phyloP scores from a whole-genome alignment of 2,888 invertebrate genomes.

The Lasioglossum vierecki region DNA sequence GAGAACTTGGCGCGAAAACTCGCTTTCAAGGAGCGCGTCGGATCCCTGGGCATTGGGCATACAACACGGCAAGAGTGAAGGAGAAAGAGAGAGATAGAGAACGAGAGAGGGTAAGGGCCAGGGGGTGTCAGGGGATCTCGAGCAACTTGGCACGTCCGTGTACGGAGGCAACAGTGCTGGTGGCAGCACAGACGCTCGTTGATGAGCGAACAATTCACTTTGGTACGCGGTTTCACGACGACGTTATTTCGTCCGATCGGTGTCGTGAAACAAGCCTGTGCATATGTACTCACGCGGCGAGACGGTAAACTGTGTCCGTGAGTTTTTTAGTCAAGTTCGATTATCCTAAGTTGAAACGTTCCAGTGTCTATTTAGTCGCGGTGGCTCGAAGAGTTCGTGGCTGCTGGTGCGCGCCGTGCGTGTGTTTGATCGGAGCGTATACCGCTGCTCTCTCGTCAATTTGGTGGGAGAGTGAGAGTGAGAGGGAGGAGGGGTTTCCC shows the following conservation, averaged over 20 bases:
- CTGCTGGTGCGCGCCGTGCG: constrained; percentile 64
- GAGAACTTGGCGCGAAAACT: constrained; percentile 67
- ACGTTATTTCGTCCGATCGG: constrained; percentile 56
- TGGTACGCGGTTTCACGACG: constrained; percentile 64
- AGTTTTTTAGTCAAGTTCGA: constrained; percentile 49
- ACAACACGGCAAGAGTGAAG: constrained; percentile 27
- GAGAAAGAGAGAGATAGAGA: constrained; percentile 38
- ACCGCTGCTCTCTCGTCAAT: constrained; percentile 68
- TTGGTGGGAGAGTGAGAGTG: constrained; percentile 65
- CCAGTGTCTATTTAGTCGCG: constrained; percentile 54
- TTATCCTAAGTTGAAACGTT: constrained; percentile 50
- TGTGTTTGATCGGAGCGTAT: constrained; percentile 65
- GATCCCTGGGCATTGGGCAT: constrained; percentile 52
- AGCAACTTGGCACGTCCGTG: constrained; percentile 70
- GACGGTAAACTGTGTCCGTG: constrained; percentile 46
- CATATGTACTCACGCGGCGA: constrained; percentile 52
- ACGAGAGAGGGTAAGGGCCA: constrained; percentile 35
- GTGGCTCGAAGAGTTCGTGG: constrained; percentile 56
- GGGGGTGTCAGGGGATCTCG: constrained; percentile 65
- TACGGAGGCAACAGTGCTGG: constrained; percentile 66
- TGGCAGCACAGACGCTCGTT: constrained; percentile 69
- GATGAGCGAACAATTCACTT: constrained; percentile 69
- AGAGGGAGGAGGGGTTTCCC: constrained; percentile 69
- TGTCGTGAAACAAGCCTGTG: constrained; percentile 59
- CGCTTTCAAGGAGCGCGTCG: constrained; percentile 64